Base-by-base conservation (phyloP, 2,113 vertebrate genomes). In the Cervus canadensis region DNA sequence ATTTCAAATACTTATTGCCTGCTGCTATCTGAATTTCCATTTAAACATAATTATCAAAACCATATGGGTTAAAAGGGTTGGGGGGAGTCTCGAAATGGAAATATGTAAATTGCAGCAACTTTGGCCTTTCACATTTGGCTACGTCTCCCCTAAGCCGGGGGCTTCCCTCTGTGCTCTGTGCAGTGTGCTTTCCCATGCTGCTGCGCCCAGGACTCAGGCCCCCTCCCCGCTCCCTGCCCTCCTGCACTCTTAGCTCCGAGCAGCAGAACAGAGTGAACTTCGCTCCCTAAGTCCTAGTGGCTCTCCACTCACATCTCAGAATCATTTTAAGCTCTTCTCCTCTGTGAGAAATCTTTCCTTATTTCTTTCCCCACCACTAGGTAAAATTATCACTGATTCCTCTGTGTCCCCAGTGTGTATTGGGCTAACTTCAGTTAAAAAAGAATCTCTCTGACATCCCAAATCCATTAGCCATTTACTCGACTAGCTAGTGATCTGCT, bases 11-110 rank as follows among this genome's bases (percentile, higher is more conserved):
- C 85, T 97, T 95, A 95, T 50, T 96, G 50, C 97, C 97, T 97
- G 96, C 96, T 94, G 95, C 59, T 97, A 14, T 97, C 76, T 96
- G 88, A 97, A 97, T 98, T 97, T 97, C 76, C 90, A 94, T 94
- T 98, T 98, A 83, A 97, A 97, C 96, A 98, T 97, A 97, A 98
- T 97, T 97, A 97, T 96, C 91, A 93, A 97, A 98, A 91, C 93
- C 92, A 83, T 95, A 93, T 94, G 93, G 93, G 87, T 97, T 97
- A 91, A 97, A 94, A 95, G 43, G 52, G 43, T 60, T 94, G 81
- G 84, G 48, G 89, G 36, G 14, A 57, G 45, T 82, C 93, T 97
- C 92, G 78, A 95, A 95, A 86, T 96, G 85, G 67, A 94, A 97
- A 97, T 94, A 97, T 71, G 92, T 88, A 97, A 96, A 97, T 97